These are phyloP conservation scores for Stigmatopora argus DNA, from an alignment of 2,113 vertebrate species.

Conservation along the genomic window DNA sequence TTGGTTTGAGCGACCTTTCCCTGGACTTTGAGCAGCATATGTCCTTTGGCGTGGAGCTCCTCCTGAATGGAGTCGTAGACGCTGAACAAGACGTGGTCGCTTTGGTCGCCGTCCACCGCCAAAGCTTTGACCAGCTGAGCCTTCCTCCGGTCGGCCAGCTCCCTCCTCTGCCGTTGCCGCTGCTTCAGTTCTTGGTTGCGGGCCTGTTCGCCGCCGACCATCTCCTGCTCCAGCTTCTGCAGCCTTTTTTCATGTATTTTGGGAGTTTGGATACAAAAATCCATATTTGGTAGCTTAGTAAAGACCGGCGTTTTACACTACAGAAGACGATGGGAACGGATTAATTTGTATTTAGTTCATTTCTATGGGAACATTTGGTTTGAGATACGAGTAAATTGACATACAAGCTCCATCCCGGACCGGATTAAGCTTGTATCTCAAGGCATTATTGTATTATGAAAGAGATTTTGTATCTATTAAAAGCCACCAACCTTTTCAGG, in stretches of 20 bases:
- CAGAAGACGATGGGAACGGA: no score
- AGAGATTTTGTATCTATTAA: no score
- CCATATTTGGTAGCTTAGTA: no score
- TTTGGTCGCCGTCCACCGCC: constrained; percentile 70
- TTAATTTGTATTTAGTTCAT: no score
- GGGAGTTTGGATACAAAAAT: no score
- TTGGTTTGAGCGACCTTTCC: constrained; percentile 69
- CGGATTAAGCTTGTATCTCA: no score
- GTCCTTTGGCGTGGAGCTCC: constrained; percentile 78
- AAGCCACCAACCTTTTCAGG: constrained; percentile 72
- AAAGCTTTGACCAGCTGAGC: constrained; percentile 72
- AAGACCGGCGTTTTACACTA: no score
- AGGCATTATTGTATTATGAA: not conserved
- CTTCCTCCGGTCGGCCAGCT: constrained; percentile 72
- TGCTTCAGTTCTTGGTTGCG: constrained; percentile 81
- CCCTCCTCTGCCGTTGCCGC: constrained; percentile 69
- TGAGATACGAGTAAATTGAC: no score
- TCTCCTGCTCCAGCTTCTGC: constrained; percentile 81
- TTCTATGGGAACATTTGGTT: no score
- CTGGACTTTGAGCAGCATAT: constrained; percentile 77
- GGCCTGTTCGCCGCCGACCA: constrained; percentile 81
- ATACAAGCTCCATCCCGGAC: no score
- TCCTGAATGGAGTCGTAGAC: constrained; percentile 86
- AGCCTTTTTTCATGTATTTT: constrained; percentile 61
- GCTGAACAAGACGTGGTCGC: constrained; percentile 73